phyloP scores from a whole-genome alignment of 2,888 invertebrate genomes.

The Cistogaster globosa region DNA sequence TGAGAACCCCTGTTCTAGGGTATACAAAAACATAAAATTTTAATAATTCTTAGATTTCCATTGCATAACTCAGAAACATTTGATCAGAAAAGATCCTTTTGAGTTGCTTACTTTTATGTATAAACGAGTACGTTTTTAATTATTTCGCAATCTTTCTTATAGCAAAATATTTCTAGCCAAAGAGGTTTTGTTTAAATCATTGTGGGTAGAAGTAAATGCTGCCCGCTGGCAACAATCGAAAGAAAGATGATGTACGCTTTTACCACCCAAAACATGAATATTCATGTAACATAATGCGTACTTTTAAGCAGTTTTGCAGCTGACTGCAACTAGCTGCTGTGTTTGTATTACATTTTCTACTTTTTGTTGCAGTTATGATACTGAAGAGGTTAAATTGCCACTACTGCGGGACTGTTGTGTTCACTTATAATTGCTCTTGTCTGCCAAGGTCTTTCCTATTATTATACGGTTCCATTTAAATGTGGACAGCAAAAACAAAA shows the following conservation, averaged over 20 bases:
- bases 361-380: conserved; percentile 46
- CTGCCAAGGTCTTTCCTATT: conserved; percentile 22
- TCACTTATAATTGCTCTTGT: conserved; percentile 33
- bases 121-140: neutral
- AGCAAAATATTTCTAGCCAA: conserved; percentile 6
- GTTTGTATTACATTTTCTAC: conserved; percentile 7
- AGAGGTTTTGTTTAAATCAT: conserved; percentile 9
- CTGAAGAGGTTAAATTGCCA: conserved; percentile 52
- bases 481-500: conserved; percentile 13
- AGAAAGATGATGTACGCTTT: conserved; percentile 40
- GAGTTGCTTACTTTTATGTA: neutral
- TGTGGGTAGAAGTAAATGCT: conserved; percentile 22
- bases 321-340: conserved; percentile 36
- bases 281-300: conserved; percentile 32
- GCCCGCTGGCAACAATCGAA: conserved; percentile 17
- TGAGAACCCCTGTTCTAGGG: too few species aligned
- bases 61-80: too few species aligned
- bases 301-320: conserved; percentile 14
- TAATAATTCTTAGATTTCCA: too few species aligned
- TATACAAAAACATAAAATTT: too few species aligned
- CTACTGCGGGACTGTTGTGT: neutral
- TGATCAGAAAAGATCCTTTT: neutral
- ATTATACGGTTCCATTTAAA: conserved; percentile 22
- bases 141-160: neutral
- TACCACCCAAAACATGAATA: conserved; percentile 54